These are phyloP conservation scores for Calliopsis andreniformis DNA, from an alignment of 1,140 invertebrate genomes.

Conservation along the genomic window DNA sequence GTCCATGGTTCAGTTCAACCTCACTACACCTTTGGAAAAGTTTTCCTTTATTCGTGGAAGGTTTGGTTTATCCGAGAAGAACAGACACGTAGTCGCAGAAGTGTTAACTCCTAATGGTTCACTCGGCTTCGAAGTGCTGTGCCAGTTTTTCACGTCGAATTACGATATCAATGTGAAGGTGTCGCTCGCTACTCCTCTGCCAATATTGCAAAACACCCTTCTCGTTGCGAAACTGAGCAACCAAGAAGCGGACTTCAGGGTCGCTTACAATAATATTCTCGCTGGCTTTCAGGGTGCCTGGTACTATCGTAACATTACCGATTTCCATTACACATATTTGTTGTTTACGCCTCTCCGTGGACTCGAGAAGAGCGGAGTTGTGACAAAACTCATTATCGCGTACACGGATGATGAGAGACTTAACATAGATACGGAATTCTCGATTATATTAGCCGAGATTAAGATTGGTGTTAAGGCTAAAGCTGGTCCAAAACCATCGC, in stretches of 20 bases:
- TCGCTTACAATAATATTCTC: constrained; percentile 88
- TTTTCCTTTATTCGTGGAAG: constrained; percentile 84
- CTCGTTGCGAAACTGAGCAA: constrained; percentile 84
- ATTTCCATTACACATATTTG: constrained; percentile 90
- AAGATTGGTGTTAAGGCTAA: constrained; percentile 80
- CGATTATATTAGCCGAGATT: constrained; percentile 85
- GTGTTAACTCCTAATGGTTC: constrained; percentile 85
- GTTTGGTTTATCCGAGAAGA: constrained; percentile 86
- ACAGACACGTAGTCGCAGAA: constrained; percentile 87
- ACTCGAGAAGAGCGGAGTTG: constrained; percentile 88
- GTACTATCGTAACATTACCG: constrained; percentile 85
- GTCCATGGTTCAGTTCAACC: constrained; percentile 83
- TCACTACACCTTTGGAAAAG: constrained; percentile 87
- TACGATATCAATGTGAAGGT: constrained; percentile 88
- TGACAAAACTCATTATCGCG: constrained; percentile 85
- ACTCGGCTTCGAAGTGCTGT: constrained; percentile 85
- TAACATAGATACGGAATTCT: constrained; percentile 86
- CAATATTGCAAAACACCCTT: constrained; percentile 85
- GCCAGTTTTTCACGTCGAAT: constrained; percentile 81
- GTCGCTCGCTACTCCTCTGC: constrained; percentile 87
- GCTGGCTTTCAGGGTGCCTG: constrained; percentile 89
- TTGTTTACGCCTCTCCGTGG: constrained; percentile 88
- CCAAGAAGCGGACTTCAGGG: constrained; percentile 86
- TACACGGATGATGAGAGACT: constrained; percentile 68
- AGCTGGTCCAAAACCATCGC: constrained; percentile 72